phyloP scores from a whole-genome alignment of 1,140 invertebrate species.

The Nautilus pompilius region DNA sequence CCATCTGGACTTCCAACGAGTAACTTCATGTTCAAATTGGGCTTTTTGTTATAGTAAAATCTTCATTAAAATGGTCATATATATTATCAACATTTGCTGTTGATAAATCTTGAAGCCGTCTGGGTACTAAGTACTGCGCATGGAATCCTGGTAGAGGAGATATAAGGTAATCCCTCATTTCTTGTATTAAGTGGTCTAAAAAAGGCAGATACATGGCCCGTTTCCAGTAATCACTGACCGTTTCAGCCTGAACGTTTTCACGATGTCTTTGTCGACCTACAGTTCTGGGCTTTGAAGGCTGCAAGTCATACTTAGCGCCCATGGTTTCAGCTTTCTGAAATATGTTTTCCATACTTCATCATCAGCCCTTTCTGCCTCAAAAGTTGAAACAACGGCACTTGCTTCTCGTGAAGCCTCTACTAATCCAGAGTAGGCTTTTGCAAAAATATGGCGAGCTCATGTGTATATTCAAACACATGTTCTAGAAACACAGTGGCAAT shows the following conservation, averaged over 20 bases:
- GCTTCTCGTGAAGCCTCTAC: constrained; percentile 1
- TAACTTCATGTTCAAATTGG: background rate
- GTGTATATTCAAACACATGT: no score
- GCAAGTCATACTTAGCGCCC: background rate
- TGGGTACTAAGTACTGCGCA: constrained; percentile 7
- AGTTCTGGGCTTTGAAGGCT: constrained; percentile 9
- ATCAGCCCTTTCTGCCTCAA: background rate
- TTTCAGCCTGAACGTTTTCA: background rate
- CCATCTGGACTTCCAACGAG: constrained; percentile 2
- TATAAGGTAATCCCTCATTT: constrained; percentile 7
- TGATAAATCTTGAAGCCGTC: background rate
- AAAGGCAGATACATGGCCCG: constrained; percentile 3
- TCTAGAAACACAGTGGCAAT: no score
- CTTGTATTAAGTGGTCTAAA: constrained; percentile 2
- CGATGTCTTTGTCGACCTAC: constrained; percentile 1
- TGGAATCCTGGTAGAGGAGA: background rate
- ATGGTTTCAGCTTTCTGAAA: constrained; percentile 1
- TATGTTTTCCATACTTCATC: background rate
- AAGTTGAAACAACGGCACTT: background rate
- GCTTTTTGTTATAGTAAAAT: constrained; percentile 3
- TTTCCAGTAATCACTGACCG: constrained; percentile 5
- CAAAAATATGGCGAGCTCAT: no score
- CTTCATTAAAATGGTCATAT: background rate
- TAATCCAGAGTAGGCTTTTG: constrained; percentile 4
- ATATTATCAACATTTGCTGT: constrained; percentile 4